Base-by-base conservation (phyloP, 2,113 vertebrate genomes). In the Orycteropus afer region DNA sequence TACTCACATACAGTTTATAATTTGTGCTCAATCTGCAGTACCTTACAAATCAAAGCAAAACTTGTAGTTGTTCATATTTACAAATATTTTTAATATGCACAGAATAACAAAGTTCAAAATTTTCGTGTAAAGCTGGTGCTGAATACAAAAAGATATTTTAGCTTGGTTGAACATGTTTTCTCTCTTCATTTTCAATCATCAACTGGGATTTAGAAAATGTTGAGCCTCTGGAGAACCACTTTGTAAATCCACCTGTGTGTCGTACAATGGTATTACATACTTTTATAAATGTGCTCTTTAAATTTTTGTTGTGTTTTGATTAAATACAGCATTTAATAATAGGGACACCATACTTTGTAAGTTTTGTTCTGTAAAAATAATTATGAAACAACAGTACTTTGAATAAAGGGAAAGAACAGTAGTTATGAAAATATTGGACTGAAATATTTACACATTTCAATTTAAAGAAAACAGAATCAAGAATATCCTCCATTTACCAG, bases 281-380 rank as follows among this genome's bases (percentile, higher is more conserved):
- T 91, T 94, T 94, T 96, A 18, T 83, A 69, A 92, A 37, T 25
- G 65, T 85, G 9, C 18, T 32, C 11, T 95, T 80, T 88, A 65
- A 78, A 90, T 83, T 29, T 71, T 86, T 23, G 20, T 47, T 93
- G 42, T 4, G 49, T 59, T 82, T 89, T 87, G 20, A 80, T 86
- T 12, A 76, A 80, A 85, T 37, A 81, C 15, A 89, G 40, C 14
- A 86, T 87, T 76, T 93, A 61, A 65, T 83, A 86, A 80, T 3
- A 82, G 20, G 63, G 32, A 79, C 4, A 65, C 86, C 3, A 23
- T 86, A 79, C 37, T 87, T 94, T 65, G 80, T 14, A 91, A 77
- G 3, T 91, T 96, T 96, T 86, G 69, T 15, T 9, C 29, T 61
- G 25, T 57, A 83, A 80, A 82, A 90, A 63, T 32, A 85, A 61